These are phyloP conservation scores for Mormyrus proboscirostris DNA, from an alignment of 2,797 vertebrate species.

Conservation along the genomic window DNA sequence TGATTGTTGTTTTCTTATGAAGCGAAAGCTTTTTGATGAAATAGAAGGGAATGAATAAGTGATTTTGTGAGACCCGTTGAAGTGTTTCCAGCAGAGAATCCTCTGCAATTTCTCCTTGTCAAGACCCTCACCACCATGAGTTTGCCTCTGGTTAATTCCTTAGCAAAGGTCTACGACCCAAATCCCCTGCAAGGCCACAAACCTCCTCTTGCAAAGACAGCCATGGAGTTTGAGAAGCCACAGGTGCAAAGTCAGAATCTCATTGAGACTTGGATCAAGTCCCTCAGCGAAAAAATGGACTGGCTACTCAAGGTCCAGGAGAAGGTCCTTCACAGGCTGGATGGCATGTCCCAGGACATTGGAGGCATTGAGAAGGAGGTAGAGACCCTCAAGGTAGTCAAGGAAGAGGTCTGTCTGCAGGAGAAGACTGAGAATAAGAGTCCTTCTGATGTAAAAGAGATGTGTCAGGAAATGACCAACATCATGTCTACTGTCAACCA, in stretches of 20 bases:
- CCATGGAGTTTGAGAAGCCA: slow-evolving; percentile 44
- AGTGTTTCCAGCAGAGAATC: background rate
- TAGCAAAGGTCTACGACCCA: slow-evolving; percentile 72
- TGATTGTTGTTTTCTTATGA: background rate
- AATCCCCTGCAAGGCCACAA: slow-evolving; percentile 65
- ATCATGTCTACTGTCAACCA: slow-evolving; percentile 53
- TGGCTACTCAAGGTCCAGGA: slow-evolving; percentile 66
- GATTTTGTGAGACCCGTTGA: background rate
- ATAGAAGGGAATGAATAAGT: background rate
- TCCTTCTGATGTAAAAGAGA: slow-evolving; percentile 43
- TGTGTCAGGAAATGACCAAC: slow-evolving; percentile 57
- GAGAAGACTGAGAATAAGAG: slow-evolving; percentile 26
- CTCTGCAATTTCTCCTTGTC: background rate
- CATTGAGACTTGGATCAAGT: slow-evolving; percentile 65
- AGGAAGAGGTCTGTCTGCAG: slow-evolving; percentile 27
- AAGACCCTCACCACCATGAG: slow-evolving; percentile 44
- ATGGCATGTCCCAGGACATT: slow-evolving; percentile 64
- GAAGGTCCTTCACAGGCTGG: slow-evolving; percentile 63
- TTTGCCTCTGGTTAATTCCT: slow-evolving; percentile 67
- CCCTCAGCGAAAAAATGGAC: slow-evolving; percentile 70
- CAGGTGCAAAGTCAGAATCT: slow-evolving; percentile 36
- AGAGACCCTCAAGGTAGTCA: slow-evolving; percentile 44
- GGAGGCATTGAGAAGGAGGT: slow-evolving; percentile 57
- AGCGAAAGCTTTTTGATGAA: background rate
- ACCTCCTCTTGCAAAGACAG: slow-evolving; percentile 46